Conservation (phyloP, 2,113 vertebrate species). For the Oreochromis aureus region DNA sequence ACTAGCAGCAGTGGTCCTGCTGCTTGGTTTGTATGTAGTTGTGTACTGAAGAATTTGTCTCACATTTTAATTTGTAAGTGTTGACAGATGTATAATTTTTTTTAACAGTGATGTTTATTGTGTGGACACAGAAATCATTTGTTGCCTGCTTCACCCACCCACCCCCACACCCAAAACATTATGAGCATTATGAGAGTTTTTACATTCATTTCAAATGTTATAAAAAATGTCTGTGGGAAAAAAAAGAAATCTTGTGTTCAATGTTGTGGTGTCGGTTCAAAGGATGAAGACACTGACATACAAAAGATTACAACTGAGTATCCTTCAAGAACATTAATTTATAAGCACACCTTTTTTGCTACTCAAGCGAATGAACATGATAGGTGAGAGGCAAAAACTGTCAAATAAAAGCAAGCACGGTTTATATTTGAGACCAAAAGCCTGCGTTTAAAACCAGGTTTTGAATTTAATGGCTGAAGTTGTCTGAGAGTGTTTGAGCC, state of each 20-base stretch:
- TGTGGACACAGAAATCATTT: not conserved
- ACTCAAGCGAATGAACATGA: not conserved
- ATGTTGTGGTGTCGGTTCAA: not conserved
- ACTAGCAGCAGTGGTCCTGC: not conserved
- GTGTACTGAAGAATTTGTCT: not conserved
- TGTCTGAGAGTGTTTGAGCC: not conserved
- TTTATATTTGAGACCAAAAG: not conserved
- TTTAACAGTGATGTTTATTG: not conserved
- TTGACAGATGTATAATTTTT: not conserved
- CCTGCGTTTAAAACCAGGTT: not conserved
- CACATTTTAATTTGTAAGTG: not conserved
- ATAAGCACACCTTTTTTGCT: not conserved
- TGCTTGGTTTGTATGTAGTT: not conserved
- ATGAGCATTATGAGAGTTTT: conserved; percentile 1
- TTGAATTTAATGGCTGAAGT: not conserved
- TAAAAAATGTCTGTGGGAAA: conserved; percentile 30
- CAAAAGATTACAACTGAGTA: not conserved
- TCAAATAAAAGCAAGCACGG: not conserved
- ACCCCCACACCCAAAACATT: not conserved
- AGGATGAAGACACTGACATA: not conserved
- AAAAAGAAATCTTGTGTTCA: not conserved
- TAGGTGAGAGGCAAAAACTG: not conserved
- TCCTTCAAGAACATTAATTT: not conserved
- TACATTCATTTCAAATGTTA: conserved; percentile 19
- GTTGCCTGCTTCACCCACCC: conserved; percentile 14